Evolutionary conservation across 1,140 invertebrate species (phyloP).

Genomic region (Brachionus asplanchnoidis): DNA sequence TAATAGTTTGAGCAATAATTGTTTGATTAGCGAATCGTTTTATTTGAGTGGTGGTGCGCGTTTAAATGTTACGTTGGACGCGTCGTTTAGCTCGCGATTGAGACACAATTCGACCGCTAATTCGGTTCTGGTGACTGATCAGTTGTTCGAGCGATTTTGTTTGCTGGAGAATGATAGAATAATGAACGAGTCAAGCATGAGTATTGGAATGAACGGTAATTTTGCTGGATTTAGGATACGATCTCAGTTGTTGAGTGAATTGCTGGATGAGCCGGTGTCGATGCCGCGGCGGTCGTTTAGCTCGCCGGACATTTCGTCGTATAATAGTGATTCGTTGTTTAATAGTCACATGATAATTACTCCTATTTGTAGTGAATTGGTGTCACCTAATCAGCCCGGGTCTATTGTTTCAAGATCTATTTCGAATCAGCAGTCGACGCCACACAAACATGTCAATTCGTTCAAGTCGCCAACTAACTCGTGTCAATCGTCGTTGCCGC

Average conservation of each 20-base stretch:
- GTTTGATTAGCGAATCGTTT: neutral
- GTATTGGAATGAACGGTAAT: neutral
- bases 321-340: conserved; percentile 10
- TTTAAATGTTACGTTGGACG: neutral
- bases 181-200: neutral
- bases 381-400: neutral
- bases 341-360: conserved; percentile 39
- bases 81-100: neutral
- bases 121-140: neutral
- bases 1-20: neutral
- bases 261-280: neutral
- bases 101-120: neutral
- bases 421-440: conserved; percentile 6
- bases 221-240: neutral
- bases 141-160: conserved; percentile 32
- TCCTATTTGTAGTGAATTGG: conserved; percentile 26
- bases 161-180: neutral
- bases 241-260: neutral
- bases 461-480: neutral
- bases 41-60: neutral
- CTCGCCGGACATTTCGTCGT: neutral
- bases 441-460: neutral
- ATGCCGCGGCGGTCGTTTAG: neutral
- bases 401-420: neutral
- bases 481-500: neutral